Evolutionary conservation across 2,113 vertebrate genomes (phyloP).

Genomic region (Ceyx cyanopectus): DNA sequence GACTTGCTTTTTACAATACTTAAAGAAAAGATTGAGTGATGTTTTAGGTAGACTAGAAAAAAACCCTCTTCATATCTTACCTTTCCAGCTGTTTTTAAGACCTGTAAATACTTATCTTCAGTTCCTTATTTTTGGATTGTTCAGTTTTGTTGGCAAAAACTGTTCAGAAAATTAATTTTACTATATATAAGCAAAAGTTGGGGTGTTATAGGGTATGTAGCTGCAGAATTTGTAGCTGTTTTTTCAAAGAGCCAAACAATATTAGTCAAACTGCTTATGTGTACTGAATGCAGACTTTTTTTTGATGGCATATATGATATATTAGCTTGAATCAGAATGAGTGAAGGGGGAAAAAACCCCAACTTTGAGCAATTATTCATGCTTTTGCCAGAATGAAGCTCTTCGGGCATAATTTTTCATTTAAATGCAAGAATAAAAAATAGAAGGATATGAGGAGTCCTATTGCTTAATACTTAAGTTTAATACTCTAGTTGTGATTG

Average conservation of each 20-base stretch:
- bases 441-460: neutral
- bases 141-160: neutral
- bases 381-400: neutral
- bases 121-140: neutral
- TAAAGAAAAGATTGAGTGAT: neutral
- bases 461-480: constrained; percentile 19
- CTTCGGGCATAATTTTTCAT: neutral
- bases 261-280: neutral
- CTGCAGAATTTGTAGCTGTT: neutral
- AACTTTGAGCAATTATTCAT: neutral
- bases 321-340: neutral
- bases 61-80: neutral
- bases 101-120: neutral
- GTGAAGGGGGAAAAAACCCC: neutral
- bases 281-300: neutral
- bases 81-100: neutral
- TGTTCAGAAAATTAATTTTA: neutral
- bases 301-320: neutral
- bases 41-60: neutral
- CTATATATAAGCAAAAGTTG: neutral
- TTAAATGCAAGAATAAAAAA: neutral
- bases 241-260: neutral
- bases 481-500: constrained; percentile 45
- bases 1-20: neutral
- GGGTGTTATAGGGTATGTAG: neutral